phyloP scores from a whole-genome alignment of 2,113 vertebrate genomes.

The Pomatostomus ruficeps region DNA sequence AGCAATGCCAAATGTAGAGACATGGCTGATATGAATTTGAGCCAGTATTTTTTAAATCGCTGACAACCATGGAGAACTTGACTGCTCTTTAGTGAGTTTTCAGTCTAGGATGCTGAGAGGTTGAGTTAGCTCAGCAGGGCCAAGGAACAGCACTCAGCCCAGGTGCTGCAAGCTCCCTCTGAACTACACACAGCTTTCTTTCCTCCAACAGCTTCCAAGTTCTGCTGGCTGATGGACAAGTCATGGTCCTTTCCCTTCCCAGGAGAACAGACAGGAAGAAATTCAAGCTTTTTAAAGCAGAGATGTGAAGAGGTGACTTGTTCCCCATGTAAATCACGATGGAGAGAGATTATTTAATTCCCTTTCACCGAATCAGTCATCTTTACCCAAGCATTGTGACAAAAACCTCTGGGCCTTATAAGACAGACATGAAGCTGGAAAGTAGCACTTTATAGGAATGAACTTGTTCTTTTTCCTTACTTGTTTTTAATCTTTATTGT shows the following conservation, averaged over 20 bases:
- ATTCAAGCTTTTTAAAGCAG: conserved; percentile 8
- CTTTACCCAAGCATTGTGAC: background rate
- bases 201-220: background rate
- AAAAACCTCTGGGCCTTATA: background rate
- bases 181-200: background rate
- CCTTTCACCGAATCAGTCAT: background rate
- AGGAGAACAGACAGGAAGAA: background rate
- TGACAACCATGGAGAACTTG: background rate
- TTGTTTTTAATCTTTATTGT: background rate
- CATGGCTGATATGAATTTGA: background rate
- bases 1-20: background rate
- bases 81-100: background rate
- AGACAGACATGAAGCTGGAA: background rate
- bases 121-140: background rate
- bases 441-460: background rate
- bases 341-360: background rate
- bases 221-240: background rate
- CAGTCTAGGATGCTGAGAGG: background rate
- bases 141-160: background rate
- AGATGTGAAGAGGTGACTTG: background rate
- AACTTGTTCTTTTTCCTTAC: background rate
- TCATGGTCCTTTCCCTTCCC: background rate
- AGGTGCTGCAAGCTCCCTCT: background rate
- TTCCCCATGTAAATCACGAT: background rate
- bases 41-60: background rate